Evolutionary conservation across 92 coral and sea anemone genomes (phyloP).

Genomic region (Actinernus sp.): DNA sequence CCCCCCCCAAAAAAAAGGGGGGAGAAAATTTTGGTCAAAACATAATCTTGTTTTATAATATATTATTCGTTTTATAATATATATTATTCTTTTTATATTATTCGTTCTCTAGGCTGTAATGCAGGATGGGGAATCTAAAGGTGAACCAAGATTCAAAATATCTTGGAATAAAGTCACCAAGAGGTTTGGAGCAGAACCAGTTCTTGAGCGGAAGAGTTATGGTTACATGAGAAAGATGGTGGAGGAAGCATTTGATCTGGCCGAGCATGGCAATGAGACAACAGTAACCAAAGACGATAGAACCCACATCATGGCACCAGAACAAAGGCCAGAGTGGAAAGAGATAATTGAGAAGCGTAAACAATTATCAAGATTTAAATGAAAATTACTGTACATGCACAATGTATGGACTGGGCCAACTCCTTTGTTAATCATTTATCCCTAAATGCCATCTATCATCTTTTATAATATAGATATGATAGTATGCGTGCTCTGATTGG

Average conservation of each 20-base stretch:
- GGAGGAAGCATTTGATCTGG: constrained; percentile 9
- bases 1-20: too few relatives aligned
- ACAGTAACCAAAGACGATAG: constrained; percentile 3
- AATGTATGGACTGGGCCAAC: too few relatives aligned
- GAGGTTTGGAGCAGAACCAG: constrained; percentile 1
- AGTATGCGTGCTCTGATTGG: too few relatives aligned
- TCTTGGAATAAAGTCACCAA: constrained; percentile 1
- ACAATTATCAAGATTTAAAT: constrained; percentile 10
- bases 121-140: neutral
- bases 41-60: too few relatives aligned
- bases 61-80: too few relatives aligned
- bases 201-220: neutral
- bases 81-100: too few relatives aligned
- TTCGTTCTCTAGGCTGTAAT: neutral
- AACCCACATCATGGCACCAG: constrained; percentile 7
- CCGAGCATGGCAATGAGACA: constrained; percentile 4
- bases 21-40: too few relatives aligned
- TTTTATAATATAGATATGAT: too few relatives aligned
- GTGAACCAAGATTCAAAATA: constrained; percentile 2
- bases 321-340: constrained; percentile 12
- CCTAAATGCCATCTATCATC: too few relatives aligned
- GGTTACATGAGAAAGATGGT: constrained; percentile 17
- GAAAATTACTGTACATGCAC: neutral
- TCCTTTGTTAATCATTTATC: too few relatives aligned
- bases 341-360: constrained; percentile 11